Base-by-base conservation (phyloP, 1,140 invertebrate genomes). In the Drosophila oshimai region DNA sequence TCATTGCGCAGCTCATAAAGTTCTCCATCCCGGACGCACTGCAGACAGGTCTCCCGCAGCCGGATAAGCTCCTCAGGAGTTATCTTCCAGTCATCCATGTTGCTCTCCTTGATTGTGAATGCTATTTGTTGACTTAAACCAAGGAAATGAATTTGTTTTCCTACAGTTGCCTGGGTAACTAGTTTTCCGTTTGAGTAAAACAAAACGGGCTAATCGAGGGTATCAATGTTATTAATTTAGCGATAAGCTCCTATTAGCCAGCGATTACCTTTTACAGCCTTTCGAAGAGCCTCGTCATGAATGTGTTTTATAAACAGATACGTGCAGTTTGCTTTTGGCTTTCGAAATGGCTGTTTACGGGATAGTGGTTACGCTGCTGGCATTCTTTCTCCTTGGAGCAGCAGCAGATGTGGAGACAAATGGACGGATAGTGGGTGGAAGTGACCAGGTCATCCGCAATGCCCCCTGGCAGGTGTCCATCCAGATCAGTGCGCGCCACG, bases 381-480 rank as follows among this genome's bases (percentile, higher is more conserved):
- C 36, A 6, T 7, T 42, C 0, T 13, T 47, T 3, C 15, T 80
- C 13, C 10, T 79, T 1, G 42, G 26, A 9, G 2, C 6, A 2
- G 6, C 33, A 1, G 15, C 33, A 9, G 1, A 4, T 5, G 7
- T 1, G 2, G 31, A 36, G 4, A 37, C 49, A 6, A 42, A 44
- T 45, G 91, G 78, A 3, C 91, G 90, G n/a, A 92, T 93, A 53
- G 92, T 94, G 29, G 93, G 93, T 22, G 93, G 93, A n/a, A 67
- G 70, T 24, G 51, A 89, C 3, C 90, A 92, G 17, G 83, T 77
- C 10, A 92, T 94, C 28, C 83, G 92, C 13, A 84, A 92, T 33
- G 93, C 92, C 58, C 93, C 93, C 29, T 94, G 92, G 84, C 92
- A 92, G 90, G 90, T 92, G 33, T 93, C 93, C n/a, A 65, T 95